Base-by-base conservation (phyloP, 1,140 invertebrate species). In the Heliconius congener region DNA sequence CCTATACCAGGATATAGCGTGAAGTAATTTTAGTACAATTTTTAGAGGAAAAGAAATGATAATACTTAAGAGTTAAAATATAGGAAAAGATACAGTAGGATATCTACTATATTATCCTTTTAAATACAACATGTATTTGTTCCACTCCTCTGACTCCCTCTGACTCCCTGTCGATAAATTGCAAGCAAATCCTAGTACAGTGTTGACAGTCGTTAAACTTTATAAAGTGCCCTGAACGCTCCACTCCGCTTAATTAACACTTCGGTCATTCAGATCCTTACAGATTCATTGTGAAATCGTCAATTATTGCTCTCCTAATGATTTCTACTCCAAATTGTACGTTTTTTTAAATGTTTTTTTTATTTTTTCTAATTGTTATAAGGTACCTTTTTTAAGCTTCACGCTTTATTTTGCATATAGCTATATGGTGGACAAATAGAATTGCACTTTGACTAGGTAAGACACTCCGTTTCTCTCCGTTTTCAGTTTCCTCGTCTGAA, bases 221-320 rank as follows among this genome's bases (percentile, higher is more conserved):
- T 84, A 84, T 85, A 77, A 87, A 88, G 88, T 88, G 85, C 57
- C 79, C 79, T 78, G 76, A 86, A 87, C 85, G 87, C 81, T 88
- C 83, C 79, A 83, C 83, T 88, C 83, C 79, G 83, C 85, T 88
- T 89, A 90, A 91, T 91, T 91, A 87, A 89, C 89, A 90, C 86
- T 89, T 91, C 79, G 27, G 46, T 50, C 73, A 72, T 76, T 70
- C 46, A 50, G 73, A 79, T 39, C 66, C 60, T 74, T 74, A 71
- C 46, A 42, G 73, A 74, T 74, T 74, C 46, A 74, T 70, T 70
- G 73, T 79, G 42, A 74, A 66, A 50, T 74, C 42, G 23, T 75
- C 78, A 71, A 75, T 79, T 79, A 79, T 73, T 71, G 37, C 78
- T 75, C 46, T 55, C 66, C 66, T 74, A 73, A 78, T 60, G 60